A percentile compares a stretch with the other conserved stretches of the same genome.
These are phyloP conservation scores for Drosophila sp. DNA, from an alignment of 1,140 invertebrate species.

Conservation along the genomic window DNA sequence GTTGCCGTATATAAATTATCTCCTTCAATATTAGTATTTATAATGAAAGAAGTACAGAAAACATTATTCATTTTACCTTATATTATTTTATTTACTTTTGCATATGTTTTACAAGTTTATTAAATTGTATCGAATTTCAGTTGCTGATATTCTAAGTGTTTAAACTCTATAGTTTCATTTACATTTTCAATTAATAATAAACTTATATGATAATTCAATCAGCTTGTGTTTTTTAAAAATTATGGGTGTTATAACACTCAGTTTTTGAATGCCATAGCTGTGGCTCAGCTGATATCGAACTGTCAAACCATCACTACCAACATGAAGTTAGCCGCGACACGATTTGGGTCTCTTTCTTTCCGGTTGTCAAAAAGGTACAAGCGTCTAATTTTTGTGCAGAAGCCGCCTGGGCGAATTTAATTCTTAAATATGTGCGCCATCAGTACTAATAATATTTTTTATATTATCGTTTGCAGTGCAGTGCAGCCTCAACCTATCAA, in stretches of 20 bases:
- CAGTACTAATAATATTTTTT: conserved; percentile 48
- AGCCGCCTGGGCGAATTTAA: conserved; percentile 39
- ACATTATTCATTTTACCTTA: too few relatives aligned
- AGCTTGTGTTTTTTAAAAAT: too few relatives aligned
- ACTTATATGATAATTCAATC: too few relatives aligned
- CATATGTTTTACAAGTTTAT: too few relatives aligned
- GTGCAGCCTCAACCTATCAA: conserved; percentile 76
- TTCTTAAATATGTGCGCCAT: conserved; percentile 56
- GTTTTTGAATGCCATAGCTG: not conserved
- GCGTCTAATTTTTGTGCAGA: conserved; percentile 47
- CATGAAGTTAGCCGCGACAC: conserved; percentile 46
- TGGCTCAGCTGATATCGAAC: conserved; percentile 28
- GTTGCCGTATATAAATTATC: too few relatives aligned
- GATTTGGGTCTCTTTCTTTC: conserved; percentile 77
- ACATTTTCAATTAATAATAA: too few relatives aligned
- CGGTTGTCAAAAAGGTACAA: conserved; percentile 84
- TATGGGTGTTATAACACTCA: conserved; percentile 2
- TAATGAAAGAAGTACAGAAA: too few relatives aligned
- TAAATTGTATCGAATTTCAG: too few relatives aligned
- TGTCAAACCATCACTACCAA: conserved; percentile 18
- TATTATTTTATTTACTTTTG: too few relatives aligned
- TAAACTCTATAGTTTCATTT: too few relatives aligned
- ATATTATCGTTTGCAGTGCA: conserved; percentile 63
- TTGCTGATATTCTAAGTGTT: too few relatives aligned
- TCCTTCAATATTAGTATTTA: too few relatives aligned